Evolutionary conservation across 2,113 vertebrate genomes (phyloP).

Genomic region (Ochotona curzoniae): DNA sequence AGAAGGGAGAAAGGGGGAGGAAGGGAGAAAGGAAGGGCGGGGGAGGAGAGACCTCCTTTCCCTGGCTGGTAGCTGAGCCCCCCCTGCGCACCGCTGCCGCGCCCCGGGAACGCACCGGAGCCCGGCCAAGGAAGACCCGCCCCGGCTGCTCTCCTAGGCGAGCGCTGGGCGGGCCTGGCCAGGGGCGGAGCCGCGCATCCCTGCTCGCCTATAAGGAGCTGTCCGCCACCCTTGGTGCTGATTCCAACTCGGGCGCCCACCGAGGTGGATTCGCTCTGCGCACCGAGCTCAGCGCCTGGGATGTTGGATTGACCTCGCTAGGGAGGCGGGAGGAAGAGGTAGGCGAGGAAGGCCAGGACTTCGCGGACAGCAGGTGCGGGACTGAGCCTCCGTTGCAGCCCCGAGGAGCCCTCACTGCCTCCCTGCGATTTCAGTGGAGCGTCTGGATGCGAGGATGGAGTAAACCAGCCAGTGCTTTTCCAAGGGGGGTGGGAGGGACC

Average conservation of each 20-base stretch:
- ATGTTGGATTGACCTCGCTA: constrained; percentile 44
- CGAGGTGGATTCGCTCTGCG: constrained; percentile 64
- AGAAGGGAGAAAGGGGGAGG: neutral
- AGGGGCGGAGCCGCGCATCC: constrained; percentile 83
- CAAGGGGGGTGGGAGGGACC: constrained; percentile 25
- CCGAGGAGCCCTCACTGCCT: neutral
- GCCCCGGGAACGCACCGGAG: neutral
- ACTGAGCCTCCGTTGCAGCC: neutral
- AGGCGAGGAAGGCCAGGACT: neutral
- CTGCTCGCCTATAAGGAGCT: constrained; percentile 87
- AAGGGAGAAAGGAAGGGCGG: fast-evolving
- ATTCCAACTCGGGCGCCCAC: constrained; percentile 64
- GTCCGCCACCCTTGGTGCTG: constrained; percentile 76
- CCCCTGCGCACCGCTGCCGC: constrained; percentile 4
- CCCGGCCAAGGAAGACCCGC: constrained; percentile 75
- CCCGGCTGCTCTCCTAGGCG: constrained; percentile 71
- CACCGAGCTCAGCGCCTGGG: neutral
- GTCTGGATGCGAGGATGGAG: constrained; percentile 64
- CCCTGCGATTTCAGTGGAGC: neutral
- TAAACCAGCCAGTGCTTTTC: constrained; percentile 42
- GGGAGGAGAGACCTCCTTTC: too few relatives aligned
- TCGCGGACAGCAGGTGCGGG: neutral
- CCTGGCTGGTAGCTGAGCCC: neutral
- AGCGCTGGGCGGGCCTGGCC: constrained; percentile 67
- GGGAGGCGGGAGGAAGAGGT: neutral